Base-by-base conservation (phyloP, 2,797 vertebrate genomes). In the Petrocephalus schoutedeni region DNA sequence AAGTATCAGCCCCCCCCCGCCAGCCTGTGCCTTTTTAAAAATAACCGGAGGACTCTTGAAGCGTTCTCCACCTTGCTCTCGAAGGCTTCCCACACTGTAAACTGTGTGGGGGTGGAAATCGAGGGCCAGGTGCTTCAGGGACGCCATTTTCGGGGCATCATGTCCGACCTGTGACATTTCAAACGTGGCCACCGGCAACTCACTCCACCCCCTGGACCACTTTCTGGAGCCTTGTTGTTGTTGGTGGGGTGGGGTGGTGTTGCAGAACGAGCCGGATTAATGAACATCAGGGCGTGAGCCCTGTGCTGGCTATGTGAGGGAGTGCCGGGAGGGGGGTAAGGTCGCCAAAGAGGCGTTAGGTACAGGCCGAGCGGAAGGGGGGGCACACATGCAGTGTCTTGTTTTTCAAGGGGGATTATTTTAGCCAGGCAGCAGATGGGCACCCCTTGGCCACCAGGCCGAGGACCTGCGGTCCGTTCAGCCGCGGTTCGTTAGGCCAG, bases 371-470 rank as follows among this genome's bases (percentile, higher is more conserved):
- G 80, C 9, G 77, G 77, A 14, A 1, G 8, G 49, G 32, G 77
- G 19, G 80, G 16, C 12, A 87, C 14, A 71, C 59, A 87, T 58
- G 53, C 84, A 28, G n/a, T 41, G 23, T 12, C 56, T 85, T 58
- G 82, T 58, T 86, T 84, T 58, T 86, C 28, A 28, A 58, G 54
- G 53, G 84, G 54, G 53, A 57, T 86, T 59, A 86, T 86, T 36
- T 59, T 36, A 7, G 58, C 41, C 19, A 67, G 36, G 58, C 41
- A 86, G 58, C 86, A 67, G 59, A 86, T 51, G 32, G 86, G 58
- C 54, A 45, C 56, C 54, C 85, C 56, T 59, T 19, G 54, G 23
- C 54, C 54, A 41, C 56, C 85, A 28, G 45, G 82, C 45, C 23
- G 49, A 59, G 21, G 36, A 71, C 59, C 82, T 32, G 49, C 21